Evolutionary conservation across 2,797 vertebrate genomes (phyloP), one percentile per base, ranked within the genome.

Genomic region (Mormyrops boulengeri): DNA sequence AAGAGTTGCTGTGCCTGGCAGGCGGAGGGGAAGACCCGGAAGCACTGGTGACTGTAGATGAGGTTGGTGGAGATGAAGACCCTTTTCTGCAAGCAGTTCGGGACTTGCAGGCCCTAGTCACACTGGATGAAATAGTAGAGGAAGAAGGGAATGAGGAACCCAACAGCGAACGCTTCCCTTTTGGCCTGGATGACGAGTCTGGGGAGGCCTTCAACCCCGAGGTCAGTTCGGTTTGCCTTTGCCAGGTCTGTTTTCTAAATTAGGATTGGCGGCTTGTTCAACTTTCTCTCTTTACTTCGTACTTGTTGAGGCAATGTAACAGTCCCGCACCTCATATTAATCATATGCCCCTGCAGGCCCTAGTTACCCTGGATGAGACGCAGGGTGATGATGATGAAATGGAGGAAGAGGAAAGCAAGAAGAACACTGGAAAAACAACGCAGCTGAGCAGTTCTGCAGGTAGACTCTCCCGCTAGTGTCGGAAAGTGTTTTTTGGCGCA

Each of bases 11-110:
- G 66, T 60, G 82, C 44, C 55, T 87, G 44, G 30, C 17, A 34
- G 89, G 89, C 0, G 73, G 90, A 0, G 91, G 93, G n/a, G 93
- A 89, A 41, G 94, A 96, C 30, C 92, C 94, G 0, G 96, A 95
- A 89, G 89, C 94, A 0, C 92, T 98, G 52, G 91, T 98, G 44
- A 97, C 97, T 3, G 95, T 98, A 89, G 98, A 98, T 85, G 97
- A 99, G 93, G 95, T 97, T 17, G 90, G 94, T 30, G 96, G 95
- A 41, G 96, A 97, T 30, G 97, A 97, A 22, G 95, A 95, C 1
- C 92, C 93, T 0, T 92, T 90, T 88, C 90, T 93, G 3, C 93
- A 95, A 91, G 88, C 91, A 0, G 93, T 94, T 9, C 94, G 94
- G 92, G 95, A 96, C 2, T 93, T 95, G 0, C 95, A 93, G 89